phyloP scores from a whole-genome alignment of 1,140 invertebrate genomes.

The Nasonia vitripennis region DNA sequence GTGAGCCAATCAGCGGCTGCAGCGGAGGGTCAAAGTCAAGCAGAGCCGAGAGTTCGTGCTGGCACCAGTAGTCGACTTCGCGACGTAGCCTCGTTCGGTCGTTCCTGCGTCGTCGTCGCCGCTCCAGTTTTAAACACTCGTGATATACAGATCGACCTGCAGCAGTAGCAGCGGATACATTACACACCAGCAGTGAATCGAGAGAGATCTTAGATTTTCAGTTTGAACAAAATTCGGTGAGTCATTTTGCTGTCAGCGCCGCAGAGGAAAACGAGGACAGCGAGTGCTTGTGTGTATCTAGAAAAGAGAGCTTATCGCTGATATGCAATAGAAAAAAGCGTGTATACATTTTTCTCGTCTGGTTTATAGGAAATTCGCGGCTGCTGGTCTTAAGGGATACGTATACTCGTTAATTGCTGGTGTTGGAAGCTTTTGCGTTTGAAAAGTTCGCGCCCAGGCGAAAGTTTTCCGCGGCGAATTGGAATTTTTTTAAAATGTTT shows the following conservation, averaged over 20 bases:
- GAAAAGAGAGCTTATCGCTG: background rate
- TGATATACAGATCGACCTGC: too few relatives aligned
- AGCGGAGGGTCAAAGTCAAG: conserved; percentile 33
- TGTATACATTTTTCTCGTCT: background rate
- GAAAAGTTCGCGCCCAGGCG: too few relatives aligned
- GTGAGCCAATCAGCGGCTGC: background rate
- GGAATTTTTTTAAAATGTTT: too few relatives aligned
- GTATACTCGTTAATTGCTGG: too few relatives aligned
- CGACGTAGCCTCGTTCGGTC: background rate
- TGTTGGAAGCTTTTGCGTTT: too few relatives aligned
- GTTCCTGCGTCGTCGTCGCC: background rate
- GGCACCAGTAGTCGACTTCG: conserved; percentile 31
- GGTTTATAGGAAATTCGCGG: too few relatives aligned
- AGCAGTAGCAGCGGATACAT: background rate
- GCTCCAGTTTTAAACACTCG: background rate
- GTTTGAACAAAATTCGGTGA: conserved; percentile 25
- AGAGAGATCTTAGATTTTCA: background rate
- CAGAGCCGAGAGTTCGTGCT: conserved; percentile 17
- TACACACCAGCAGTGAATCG: background rate
- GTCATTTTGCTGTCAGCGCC: background rate
- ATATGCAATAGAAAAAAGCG: background rate
- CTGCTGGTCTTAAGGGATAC: too few relatives aligned
- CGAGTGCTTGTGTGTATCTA: background rate
- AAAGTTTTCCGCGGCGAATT: too few relatives aligned
- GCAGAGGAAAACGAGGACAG: background rate